Evolutionary conservation across 2,113 vertebrate genomes (phyloP), one percentile per base, ranked within the genome.

Genomic region (Orcinus orca): DNA sequence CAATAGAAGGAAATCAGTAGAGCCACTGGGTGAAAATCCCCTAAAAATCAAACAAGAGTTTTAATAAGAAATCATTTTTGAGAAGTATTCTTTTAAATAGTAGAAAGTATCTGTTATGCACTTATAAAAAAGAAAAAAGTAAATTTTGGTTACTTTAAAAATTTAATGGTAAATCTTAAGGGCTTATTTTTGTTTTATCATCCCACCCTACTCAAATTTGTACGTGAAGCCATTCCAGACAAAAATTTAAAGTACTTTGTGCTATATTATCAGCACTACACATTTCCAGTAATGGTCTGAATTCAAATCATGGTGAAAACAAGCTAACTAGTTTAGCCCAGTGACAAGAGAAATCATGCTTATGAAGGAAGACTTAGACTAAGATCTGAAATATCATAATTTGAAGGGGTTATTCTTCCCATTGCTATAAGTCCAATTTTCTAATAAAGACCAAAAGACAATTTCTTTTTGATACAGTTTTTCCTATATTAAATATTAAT

Each of bases 61-160:
- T 81, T 77, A 5, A 77, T 29, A 8, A 96, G 17, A 94, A 82
- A 21, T 77, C 4, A 73, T 55, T 95, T 88, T 73, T 93, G 21
- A 90, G 47, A 97, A 90, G 63, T 65, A 80, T 6, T 60, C 86
- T 86, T 91, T 87, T 23, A 92, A 73, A 50, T 21, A 90, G 26
- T 23, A 94, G 25, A 67, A 67, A 82, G 55, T 53, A 88, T 6
- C 20, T 74, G 63, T 67, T 71, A 38, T 68, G 31, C 8, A 83
- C 11, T 65, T 70, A 82, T 5, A 91, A 93, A 38, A 89, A 31
- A 62, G 18, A 53, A 83, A 80, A 95, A 65, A 67, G 41, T 17
- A 53, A 14, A 36, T 36, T 77, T 93, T 88, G 5, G 31, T 67
- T n/a, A 88, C 77, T 87, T 93, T 38, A 71, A 85, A 80, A 73